These are phyloP conservation scores for Plusia festucae DNA, from an alignment of 2,888 invertebrate species.

Conservation along the genomic window DNA sequence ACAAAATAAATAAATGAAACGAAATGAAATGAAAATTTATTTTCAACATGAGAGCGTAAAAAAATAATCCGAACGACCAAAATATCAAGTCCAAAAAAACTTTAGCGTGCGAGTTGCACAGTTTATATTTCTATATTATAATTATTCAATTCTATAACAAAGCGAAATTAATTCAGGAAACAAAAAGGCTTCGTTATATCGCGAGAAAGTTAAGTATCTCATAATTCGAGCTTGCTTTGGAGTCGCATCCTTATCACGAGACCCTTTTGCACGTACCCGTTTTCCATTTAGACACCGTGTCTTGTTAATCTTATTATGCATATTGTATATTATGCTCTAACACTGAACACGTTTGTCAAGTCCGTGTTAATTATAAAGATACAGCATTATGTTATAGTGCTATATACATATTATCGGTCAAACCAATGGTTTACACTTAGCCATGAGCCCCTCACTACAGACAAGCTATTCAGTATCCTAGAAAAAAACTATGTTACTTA, in stretches of 20 bases:
- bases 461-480: no score
- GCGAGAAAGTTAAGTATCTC: not conserved
- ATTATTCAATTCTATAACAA: not conserved
- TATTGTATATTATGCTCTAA: constrained; percentile 22
- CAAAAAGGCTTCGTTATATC: not conserved
- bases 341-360: constrained; percentile 18
- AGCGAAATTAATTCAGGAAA: not conserved
- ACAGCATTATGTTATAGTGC: not conserved
- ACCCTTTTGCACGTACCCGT: constrained; percentile 34
- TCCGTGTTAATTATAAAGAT: not conserved
- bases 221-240: constrained; percentile 5
- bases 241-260: constrained; percentile 9
- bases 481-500: no score
- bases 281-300: constrained; percentile 47
- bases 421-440: no score
- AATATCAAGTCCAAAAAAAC: no score
- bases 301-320: constrained; percentile 45
- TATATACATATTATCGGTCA: not conserved
- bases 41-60: no score
- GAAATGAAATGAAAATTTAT: no score
- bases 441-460: no score
- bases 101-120: not conserved
- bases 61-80: no score
- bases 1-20: no score
- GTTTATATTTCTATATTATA: no score